A percentile compares a stretch with the other conserved stretches of the same genome.
Conservation (phyloP, 2,888 invertebrate species). For the Dascillus cervinus region DNA sequence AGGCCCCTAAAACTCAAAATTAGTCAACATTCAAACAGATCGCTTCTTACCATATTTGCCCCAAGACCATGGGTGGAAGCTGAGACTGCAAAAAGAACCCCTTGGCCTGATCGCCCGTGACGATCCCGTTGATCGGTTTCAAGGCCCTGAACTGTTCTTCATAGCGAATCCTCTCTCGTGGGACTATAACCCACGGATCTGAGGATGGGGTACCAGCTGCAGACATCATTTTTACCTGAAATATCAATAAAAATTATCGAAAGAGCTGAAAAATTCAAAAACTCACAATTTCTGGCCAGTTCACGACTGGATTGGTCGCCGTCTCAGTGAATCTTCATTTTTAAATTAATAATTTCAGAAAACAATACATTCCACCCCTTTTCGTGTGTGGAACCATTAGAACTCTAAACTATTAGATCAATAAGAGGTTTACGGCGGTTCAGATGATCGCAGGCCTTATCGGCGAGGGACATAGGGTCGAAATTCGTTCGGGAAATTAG, state of each 20-base stretch:
- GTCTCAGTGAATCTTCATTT: no score
- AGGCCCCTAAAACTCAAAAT: constrained; percentile 55
- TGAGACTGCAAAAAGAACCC: constrained; percentile 87
- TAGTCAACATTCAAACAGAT: no score
- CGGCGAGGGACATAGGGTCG: no score
- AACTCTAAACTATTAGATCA: no score
- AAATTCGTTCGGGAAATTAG: no score
- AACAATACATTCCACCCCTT: no score
- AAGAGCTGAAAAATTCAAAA: no score
- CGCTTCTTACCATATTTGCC: constrained; percentile 82
- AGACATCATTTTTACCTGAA: constrained; percentile 28
- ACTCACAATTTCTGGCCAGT: no score
- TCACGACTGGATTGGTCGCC: no score
- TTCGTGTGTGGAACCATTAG: no score
- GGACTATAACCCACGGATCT: constrained; percentile 84
- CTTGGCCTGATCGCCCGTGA: constrained; percentile 91
- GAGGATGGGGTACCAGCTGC: constrained; percentile 40
- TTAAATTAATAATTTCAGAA: not conserved
- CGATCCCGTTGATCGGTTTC: constrained; percentile 77
- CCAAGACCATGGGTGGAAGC: constrained; percentile 79
- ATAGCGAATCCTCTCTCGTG: constrained; percentile 81
- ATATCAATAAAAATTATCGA: not conserved
- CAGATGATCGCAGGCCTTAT: no score
- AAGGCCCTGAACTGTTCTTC: constrained; percentile 86
- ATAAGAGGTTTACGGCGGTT: no score